These are phyloP conservation scores for Bombyx huttoni DNA, from an alignment of 2,888 invertebrate genomes.

Conservation along the genomic window DNA sequence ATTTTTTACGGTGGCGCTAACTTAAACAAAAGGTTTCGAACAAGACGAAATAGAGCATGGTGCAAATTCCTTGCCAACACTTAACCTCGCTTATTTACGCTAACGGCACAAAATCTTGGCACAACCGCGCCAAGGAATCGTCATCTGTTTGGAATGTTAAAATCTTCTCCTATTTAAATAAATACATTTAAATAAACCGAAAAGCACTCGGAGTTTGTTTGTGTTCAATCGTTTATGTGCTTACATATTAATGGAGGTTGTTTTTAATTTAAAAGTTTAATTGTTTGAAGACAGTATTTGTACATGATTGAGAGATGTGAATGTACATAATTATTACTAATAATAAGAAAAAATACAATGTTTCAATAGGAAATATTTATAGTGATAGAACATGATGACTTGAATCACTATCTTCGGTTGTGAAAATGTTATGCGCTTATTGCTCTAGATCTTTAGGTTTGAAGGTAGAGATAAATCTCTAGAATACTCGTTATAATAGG, in stretches of 20 bases:
- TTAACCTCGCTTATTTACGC: conserved; percentile 4
- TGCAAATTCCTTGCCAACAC: not conserved
- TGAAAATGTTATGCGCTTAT: too few species aligned
- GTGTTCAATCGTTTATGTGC: not conserved
- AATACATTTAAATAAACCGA: not conserved
- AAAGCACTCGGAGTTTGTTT: not conserved
- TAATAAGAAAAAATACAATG: too few species aligned
- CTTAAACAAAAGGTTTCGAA: conserved; percentile 39
- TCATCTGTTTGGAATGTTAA: not conserved
- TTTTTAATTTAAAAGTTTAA: not conserved
- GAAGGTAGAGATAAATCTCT: too few species aligned
- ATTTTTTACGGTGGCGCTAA: conserved; percentile 65
- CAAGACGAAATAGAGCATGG: conserved; percentile 37
- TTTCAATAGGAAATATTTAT: too few species aligned
- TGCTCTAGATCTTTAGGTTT: too few species aligned
- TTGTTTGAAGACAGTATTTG: not conserved
- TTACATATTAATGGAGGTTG: not conserved
- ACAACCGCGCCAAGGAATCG: conserved; percentile 1
- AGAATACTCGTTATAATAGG: too few species aligned
- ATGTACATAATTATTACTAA: too few species aligned
- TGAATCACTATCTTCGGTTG: too few species aligned
- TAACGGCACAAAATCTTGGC: conserved; percentile 7
- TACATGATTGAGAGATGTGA: too few species aligned
- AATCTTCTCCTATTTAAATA: not conserved
- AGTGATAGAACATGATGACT: too few species aligned